These are phyloP conservation scores for Nasonia giraulti DNA, from an alignment of 1,140 invertebrate genomes.

Conservation along the genomic window DNA sequence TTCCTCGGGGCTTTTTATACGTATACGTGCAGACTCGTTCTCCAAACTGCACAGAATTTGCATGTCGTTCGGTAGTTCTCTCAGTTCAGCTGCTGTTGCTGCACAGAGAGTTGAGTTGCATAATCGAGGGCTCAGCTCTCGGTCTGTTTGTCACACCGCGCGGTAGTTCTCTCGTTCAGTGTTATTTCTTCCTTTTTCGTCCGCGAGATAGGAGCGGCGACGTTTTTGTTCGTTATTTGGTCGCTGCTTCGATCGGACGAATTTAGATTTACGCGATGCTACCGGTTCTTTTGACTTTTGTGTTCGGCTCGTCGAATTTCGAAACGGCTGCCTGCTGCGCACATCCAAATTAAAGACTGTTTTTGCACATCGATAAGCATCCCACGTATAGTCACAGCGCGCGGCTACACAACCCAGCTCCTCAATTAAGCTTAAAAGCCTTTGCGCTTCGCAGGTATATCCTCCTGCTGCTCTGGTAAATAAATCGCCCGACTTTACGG, in stretches of 20 bases:
- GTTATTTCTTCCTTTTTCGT: neutral
- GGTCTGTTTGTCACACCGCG: neutral
- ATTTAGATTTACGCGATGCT: neutral
- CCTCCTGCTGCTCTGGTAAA: neutral
- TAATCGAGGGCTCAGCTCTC: neutral
- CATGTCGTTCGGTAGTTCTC: neutral
- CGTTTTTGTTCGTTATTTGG: neutral
- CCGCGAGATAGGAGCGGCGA: neutral
- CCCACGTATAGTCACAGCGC: neutral
- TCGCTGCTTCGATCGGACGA: neutral
- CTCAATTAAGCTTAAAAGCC: neutral
- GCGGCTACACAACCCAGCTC: neutral
- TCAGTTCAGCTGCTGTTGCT: neutral
- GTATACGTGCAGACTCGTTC: neutral
- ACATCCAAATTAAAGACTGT: neutral
- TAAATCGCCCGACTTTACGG: slow-evolving; percentile 19
- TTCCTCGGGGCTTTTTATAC: neutral
- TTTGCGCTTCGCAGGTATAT: neutral
- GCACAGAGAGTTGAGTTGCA: neutral
- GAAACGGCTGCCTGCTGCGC: neutral
- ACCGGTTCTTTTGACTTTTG: neutral
- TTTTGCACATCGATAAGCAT: too few species aligned
- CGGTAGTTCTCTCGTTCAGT: neutral
- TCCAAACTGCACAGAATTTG: neutral
- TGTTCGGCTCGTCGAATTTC: neutral